A percentile compares a stretch with the other conserved stretches of the same genome.
Conservation (phyloP, 2,113 vertebrate genomes). For the Petromus typicus region DNA sequence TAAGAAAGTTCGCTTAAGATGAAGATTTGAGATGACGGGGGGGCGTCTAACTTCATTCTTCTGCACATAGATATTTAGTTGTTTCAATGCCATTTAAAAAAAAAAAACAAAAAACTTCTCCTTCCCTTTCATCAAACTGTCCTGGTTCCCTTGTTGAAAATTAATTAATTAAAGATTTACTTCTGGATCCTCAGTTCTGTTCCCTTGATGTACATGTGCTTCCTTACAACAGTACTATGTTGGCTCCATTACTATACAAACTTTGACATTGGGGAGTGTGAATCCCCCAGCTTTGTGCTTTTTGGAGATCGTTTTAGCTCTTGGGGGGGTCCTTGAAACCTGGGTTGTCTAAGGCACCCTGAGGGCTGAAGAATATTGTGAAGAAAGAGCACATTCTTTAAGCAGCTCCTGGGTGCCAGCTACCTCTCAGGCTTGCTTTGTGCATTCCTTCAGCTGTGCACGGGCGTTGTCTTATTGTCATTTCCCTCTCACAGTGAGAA, state of each 20-base stretch:
- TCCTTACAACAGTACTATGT: neutral
- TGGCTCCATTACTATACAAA: neutral
- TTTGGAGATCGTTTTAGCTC: neutral
- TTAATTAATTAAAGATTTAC: too few species aligned
- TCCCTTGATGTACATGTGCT: neutral
- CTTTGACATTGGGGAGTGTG: fast-evolving
- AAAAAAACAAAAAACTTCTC: neutral
- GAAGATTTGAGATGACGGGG: neutral
- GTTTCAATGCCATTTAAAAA: neutral
- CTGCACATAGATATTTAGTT: neutral
- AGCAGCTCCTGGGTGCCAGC: neutral
- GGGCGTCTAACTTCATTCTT: neutral
- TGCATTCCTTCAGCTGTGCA: fast-evolving
- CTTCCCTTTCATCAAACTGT: too few species aligned
- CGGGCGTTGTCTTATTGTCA: neutral
- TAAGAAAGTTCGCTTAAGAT: neutral
- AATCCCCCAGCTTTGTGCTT: neutral
- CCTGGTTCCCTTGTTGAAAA: neutral
- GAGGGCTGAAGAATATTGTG: neutral
- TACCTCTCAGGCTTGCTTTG: too few species aligned
- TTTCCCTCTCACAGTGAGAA: too few species aligned
- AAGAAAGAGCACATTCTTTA: neutral
- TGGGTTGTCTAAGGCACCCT: neutral
- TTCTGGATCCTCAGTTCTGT: neutral
- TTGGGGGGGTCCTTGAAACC: neutral